Conservation (phyloP, 2,888 invertebrate genomes). For the Pardosa pseudoannulata region DNA sequence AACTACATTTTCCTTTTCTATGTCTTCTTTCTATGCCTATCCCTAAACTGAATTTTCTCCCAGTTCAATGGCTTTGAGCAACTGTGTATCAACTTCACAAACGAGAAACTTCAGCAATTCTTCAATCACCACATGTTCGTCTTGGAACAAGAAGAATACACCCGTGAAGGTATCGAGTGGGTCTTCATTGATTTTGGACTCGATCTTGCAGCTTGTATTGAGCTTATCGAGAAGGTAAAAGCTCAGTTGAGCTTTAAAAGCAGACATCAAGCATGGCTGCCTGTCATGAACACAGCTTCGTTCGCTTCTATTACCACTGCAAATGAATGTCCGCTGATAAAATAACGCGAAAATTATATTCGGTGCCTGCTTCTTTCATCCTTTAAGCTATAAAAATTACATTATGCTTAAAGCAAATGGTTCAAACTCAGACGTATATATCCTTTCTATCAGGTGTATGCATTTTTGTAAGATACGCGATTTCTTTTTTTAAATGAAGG, state of each 20-base stretch:
- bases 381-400: not conserved
- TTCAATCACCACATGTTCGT: conserved; percentile 99
- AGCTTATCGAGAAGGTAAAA: conserved; percentile 96
- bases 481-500: too few relatives aligned
- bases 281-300: conserved; percentile 8
- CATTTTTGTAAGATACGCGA: too few relatives aligned
- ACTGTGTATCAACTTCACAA: conserved; percentile 99
- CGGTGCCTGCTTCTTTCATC: not conserved
- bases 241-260: not conserved
- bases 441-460: not conserved
- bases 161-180: conserved; percentile 97
- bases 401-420: not conserved
- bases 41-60: not conserved
- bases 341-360: not conserved
- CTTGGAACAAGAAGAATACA: conserved; percentile 99
- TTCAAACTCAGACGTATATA: not conserved
- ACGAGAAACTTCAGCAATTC: conserved; percentile 99
- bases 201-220: conserved; percentile 98
- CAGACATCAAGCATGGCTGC: conserved; percentile 7
- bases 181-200: conserved; percentile 99
- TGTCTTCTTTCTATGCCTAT: conserved; percentile 17
- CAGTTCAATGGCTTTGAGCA: conserved; percentile 99
- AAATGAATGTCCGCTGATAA: not conserved
- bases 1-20: conserved; percentile 15
- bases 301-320: conserved; percentile 21